phyloP scores from a whole-genome alignment of 2,113 vertebrate species.

The Holacanthus passer region DNA sequence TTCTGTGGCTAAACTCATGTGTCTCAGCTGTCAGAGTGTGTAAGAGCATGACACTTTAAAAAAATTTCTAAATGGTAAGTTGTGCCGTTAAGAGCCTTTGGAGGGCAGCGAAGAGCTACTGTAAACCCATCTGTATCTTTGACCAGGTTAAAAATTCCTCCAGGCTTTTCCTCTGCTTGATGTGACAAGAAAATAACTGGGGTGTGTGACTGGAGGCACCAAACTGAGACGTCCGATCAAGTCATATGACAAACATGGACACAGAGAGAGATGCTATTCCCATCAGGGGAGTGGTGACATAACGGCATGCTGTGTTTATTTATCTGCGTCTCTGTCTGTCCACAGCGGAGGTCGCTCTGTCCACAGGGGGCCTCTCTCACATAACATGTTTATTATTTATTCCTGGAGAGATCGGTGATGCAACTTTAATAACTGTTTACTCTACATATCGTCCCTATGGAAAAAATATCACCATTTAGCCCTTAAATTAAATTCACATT shows the following conservation, averaged over 20 bases:
- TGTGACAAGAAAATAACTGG: constrained; percentile 19
- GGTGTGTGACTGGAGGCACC: constrained; percentile 13
- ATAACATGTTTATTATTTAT: constrained; percentile 57
- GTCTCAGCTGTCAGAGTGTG: background rate
- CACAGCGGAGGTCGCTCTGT: constrained; percentile 4
- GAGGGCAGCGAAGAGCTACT: constrained; percentile 55
- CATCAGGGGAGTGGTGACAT: constrained; percentile 50
- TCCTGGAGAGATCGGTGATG: constrained; percentile 29
- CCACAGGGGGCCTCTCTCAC: constrained; percentile 19
- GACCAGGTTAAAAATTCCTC: background rate
- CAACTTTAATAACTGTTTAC: constrained; percentile 50
- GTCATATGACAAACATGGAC: constrained; percentile 8
- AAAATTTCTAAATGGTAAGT: background rate
- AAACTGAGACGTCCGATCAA: constrained; percentile 5
- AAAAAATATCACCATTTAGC: background rate
- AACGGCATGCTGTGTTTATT: constrained; percentile 61
- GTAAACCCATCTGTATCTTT: background rate
- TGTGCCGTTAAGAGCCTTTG: constrained; percentile 9
- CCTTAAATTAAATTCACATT: background rate
- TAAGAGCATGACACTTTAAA: background rate
- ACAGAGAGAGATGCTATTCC: constrained; percentile 23
- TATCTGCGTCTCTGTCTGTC: constrained; percentile 17
- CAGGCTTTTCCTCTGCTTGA: background rate
- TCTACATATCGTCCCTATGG: background rate
- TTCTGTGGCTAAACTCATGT: background rate